A percentile compares a stretch with the other conserved stretches of the same genome.
These are phyloP conservation scores for Argyresthia albistria DNA, from an alignment of 2,888 invertebrate genomes.

Conservation along the genomic window DNA sequence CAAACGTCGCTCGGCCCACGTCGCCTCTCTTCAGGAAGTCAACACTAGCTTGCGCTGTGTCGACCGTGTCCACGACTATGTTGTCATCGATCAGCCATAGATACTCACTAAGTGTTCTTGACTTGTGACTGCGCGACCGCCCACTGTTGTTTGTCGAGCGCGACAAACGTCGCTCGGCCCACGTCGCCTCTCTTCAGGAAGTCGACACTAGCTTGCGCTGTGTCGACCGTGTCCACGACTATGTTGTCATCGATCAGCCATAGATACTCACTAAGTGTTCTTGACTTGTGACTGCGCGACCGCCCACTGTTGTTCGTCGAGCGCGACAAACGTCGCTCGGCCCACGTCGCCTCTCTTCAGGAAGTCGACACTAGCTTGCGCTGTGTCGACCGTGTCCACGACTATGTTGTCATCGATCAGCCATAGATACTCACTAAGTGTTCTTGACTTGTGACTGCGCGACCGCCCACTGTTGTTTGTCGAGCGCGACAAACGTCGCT, in stretches of 20 bases:
- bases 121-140: no score
- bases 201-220: slow-evolving; percentile 91
- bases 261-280: no score
- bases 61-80: slow-evolving; percentile 91
- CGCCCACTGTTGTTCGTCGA: slow-evolving; percentile 86
- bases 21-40: slow-evolving; percentile 82
- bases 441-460: slow-evolving; percentile 17
- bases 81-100: no score
- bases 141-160: slow-evolving; percentile 90
- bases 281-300: slow-evolving; percentile 23
- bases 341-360: slow-evolving; percentile 86
- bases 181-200: slow-evolving; percentile 83
- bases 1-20: slow-evolving; percentile 89
- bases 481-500: slow-evolving; percentile 90
- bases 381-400: slow-evolving; percentile 90
- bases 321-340: slow-evolving; percentile 87
- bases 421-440: slow-evolving; percentile 46
- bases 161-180: slow-evolving; percentile 91
- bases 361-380: slow-evolving; percentile 86
- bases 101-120: no score
- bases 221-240: slow-evolving; percentile 89
- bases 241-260: no score
- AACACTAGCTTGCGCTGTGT: slow-evolving; percentile 92
- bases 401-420: slow-evolving; percentile 97
- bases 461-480: slow-evolving; percentile 81